phyloP scores from a whole-genome alignment of 2,888 invertebrate species.

The Dysmachus trigonus region DNA sequence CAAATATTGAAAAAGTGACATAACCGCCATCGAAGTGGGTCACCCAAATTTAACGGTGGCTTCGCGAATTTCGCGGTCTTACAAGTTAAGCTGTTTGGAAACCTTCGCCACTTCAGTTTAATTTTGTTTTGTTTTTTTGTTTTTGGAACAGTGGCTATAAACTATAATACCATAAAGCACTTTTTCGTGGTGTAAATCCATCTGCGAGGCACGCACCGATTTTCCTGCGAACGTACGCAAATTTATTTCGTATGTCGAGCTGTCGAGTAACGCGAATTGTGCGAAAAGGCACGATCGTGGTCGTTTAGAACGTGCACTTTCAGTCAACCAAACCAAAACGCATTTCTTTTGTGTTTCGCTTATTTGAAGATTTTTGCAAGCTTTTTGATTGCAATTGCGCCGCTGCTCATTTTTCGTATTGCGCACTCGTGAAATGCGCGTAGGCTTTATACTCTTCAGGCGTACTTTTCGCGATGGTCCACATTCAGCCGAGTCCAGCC shows the following conservation, averaged over 20 bases:
- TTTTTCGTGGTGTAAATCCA: not conserved
- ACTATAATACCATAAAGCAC: not conserved
- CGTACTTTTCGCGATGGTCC: not conserved
- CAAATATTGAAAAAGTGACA: slow-evolving; percentile 19
- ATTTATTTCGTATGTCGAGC: not conserved
- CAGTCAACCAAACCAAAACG: not conserved
- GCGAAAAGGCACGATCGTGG: not conserved
- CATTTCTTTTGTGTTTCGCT: not conserved
- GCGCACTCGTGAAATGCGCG: not conserved
- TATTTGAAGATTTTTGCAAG: not conserved
- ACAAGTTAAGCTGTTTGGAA: not conserved
- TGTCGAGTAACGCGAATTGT: not conserved
- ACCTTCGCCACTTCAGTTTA: not conserved
- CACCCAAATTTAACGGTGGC: slow-evolving; percentile 10
- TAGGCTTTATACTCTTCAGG: not conserved
- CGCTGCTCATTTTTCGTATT: not conserved
- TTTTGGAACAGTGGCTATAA: not conserved
- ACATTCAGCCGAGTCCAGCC: not conserved
- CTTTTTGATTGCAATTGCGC: not conserved
- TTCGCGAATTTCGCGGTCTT: not conserved
- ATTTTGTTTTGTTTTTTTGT: too few species aligned
- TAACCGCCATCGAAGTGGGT: slow-evolving; percentile 12
- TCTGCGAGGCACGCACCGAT: not conserved
- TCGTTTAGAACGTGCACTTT: not conserved
- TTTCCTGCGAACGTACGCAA: not conserved